Evolutionary conservation across 2,113 vertebrate genomes (phyloP).

Genomic region (Corythornis madagascariensis): DNA sequence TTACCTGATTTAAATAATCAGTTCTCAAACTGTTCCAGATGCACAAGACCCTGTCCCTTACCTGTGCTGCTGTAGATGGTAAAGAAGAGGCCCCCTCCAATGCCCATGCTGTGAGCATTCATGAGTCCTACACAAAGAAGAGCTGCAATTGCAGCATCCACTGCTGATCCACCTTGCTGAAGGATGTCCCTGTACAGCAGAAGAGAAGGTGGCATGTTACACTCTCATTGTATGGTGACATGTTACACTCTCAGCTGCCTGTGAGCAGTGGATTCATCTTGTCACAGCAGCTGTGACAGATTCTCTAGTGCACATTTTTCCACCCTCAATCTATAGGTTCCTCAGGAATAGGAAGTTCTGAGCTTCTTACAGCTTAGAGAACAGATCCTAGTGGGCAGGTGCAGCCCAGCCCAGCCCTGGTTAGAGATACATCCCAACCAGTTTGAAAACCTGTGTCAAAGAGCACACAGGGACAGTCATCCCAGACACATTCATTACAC

Average conservation of each 20-base stretch:
- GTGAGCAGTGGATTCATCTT: background rate
- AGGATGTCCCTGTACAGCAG: conserved; percentile 82
- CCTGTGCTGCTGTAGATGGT: conserved; percentile 86
- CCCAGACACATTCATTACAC: background rate
- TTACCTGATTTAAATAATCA: background rate
- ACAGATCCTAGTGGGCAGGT: background rate
- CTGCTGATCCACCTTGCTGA: conserved; percentile 84
- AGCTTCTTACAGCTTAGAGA: background rate
- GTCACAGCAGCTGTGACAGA: background rate
- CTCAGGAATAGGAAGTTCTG: background rate
- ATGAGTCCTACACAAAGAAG: conserved; percentile 89
- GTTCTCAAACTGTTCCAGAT: background rate
- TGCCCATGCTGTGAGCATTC: conserved; percentile 93
- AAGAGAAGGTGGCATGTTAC: background rate
- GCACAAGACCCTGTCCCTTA: conserved; percentile 58
- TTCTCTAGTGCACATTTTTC: background rate
- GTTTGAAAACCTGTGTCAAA: background rate
- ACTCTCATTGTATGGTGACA: background rate
- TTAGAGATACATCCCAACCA: background rate
- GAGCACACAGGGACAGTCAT: background rate
- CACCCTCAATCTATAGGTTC: background rate
- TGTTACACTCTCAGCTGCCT: background rate
- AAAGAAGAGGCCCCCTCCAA: conserved; percentile 92
- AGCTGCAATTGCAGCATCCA: conserved; percentile 88
- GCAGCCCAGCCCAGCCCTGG: background rate